Evolutionary conservation across 2,888 invertebrate species (phyloP).

Genomic region (Eupeodes latifasciatus): DNA sequence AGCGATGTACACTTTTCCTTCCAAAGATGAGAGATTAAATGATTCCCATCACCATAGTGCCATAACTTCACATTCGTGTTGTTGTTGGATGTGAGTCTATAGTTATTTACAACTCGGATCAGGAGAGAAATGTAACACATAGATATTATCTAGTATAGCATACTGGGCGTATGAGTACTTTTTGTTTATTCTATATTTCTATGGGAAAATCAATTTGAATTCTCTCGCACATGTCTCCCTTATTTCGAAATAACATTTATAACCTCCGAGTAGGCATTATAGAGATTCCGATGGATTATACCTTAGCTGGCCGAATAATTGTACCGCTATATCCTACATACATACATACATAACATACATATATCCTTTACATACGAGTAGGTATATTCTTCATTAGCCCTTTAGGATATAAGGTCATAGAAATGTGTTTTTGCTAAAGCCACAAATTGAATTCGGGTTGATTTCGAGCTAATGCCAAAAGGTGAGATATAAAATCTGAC

Average conservation of each 20-base stretch:
- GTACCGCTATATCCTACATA: too few species aligned
- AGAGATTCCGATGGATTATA: not conserved
- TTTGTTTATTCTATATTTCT: slow-evolving; percentile 28
- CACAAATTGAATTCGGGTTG: not conserved
- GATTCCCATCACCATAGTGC: slow-evolving; percentile 2
- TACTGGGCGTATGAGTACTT: slow-evolving; percentile 10
- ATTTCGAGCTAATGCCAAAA: not conserved
- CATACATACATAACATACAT: too few species aligned
- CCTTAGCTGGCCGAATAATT: not conserved
- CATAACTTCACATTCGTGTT: not conserved
- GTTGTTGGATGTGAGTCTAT: not conserved
- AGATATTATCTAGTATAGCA: too few species aligned
- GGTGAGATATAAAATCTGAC: not conserved
- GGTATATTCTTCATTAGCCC: not conserved
- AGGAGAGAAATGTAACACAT: too few species aligned
- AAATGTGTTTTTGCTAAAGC: slow-evolving; percentile 2
- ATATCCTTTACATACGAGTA: too few species aligned
- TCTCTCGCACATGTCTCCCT: slow-evolving; percentile 19
- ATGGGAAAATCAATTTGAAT: slow-evolving; percentile 25
- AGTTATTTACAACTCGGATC: slow-evolving; percentile 5
- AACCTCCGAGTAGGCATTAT: not conserved
- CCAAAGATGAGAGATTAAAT: slow-evolving; percentile 28
- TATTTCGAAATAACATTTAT: not conserved
- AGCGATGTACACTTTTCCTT: not conserved
- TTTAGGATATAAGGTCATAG: not conserved